Percentiles rank a stretch among this genome's conserved stretches.
Conservation (phyloP, 1,140 invertebrate genomes). For the Lepidurus arcticus region DNA sequence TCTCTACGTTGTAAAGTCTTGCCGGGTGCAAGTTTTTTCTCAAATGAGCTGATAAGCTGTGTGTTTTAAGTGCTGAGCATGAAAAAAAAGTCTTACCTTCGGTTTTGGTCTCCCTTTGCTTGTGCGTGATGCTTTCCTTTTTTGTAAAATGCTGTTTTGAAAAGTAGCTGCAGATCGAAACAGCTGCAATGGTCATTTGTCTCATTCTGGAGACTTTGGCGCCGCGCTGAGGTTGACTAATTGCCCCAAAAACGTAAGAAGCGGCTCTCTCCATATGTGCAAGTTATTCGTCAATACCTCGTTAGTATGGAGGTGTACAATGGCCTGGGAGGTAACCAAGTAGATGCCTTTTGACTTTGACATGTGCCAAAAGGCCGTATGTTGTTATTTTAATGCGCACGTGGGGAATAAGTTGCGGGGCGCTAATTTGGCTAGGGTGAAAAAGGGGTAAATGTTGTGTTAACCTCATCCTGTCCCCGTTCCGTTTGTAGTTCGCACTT, state of each 20-base stretch:
- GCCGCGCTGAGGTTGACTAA: not conserved
- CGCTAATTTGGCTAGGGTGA: not conserved
- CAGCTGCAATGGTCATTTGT: conserved; percentile 5
- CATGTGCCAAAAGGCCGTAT: not conserved
- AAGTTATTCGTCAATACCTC: conserved; percentile 9
- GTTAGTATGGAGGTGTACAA: not conserved
- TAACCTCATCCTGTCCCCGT: not conserved
- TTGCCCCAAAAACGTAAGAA: not conserved
- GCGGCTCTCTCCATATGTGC: not conserved
- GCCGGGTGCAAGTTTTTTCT: not conserved
- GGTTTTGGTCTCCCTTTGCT: too few species aligned
- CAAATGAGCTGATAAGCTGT: conserved; percentile 6
- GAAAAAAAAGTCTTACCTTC: too few species aligned
- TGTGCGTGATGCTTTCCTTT: not conserved
- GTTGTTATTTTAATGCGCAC: not conserved
- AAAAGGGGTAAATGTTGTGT: conserved; percentile 9
- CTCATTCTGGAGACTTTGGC: not conserved
- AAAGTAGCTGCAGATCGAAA: not conserved
- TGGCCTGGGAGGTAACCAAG: not conserved
- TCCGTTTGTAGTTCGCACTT: not conserved
- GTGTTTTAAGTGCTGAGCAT: too few species aligned
- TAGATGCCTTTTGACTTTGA: not conserved
- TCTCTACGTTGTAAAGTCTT: not conserved
- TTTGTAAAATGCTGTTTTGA: not conserved
- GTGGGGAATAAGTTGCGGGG: not conserved